phyloP scores from a whole-genome alignment of 2,888 invertebrate genomes.

The Pinctada fucata region DNA sequence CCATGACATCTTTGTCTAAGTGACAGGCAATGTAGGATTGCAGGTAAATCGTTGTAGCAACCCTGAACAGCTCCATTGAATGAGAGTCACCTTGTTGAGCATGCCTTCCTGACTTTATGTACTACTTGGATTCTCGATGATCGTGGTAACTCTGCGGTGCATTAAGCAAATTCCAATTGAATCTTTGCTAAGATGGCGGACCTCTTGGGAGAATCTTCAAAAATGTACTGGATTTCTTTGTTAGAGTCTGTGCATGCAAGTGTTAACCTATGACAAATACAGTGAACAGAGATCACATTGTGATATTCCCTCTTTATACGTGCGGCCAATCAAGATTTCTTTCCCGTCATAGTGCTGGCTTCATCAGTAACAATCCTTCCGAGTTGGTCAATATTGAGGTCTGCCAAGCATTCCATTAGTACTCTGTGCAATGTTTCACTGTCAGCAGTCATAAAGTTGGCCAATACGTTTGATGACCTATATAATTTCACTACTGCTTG shows the following conservation, averaged over 20 bases:
- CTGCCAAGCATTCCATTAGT: constrained; percentile 11
- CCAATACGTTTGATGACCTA: not conserved
- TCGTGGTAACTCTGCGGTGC: constrained; percentile 11
- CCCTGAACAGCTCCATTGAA: constrained; percentile 18
- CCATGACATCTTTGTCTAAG: constrained; percentile 14
- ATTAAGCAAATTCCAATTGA: constrained; percentile 20
- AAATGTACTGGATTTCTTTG: constrained; percentile 18
- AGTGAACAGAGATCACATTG: constrained; percentile 7
- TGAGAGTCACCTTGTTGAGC: constrained; percentile 15
- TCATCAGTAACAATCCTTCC: constrained; percentile 13
- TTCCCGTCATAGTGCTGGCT: constrained; percentile 19
- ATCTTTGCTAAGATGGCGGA: constrained; percentile 12
- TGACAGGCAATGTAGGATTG: constrained; percentile 10
- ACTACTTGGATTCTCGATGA: constrained; percentile 16
- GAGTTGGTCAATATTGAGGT: not conserved
- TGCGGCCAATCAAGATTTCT: constrained; percentile 14
- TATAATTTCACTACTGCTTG: constrained; percentile 17
- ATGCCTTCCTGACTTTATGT: constrained; percentile 13
- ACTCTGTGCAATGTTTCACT: constrained; percentile 24
- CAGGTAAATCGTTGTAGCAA: constrained; percentile 12
- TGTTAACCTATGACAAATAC: constrained; percentile 20
- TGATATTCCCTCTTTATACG: not conserved
- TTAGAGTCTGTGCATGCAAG: constrained; percentile 27
- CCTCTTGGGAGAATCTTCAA: constrained; percentile 24
- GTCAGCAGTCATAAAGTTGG: constrained; percentile 3